Evolutionary conservation across 2,797 vertebrate genomes (phyloP).

Genomic region (Scomberomorus guttatus): DNA sequence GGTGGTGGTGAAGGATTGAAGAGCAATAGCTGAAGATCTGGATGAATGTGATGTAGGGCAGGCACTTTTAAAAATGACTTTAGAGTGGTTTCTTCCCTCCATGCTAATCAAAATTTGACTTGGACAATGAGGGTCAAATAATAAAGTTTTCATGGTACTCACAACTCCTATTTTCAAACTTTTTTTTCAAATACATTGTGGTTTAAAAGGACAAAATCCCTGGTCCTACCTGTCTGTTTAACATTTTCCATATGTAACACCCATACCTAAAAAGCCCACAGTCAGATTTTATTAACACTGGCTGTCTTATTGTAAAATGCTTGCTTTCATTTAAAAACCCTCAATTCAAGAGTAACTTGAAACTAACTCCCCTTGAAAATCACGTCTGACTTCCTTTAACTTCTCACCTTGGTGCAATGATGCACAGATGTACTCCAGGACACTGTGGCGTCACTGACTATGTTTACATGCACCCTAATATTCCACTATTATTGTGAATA

Average conservation of each 20-base stretch:
- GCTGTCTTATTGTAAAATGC: too few relatives aligned
- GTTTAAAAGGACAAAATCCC: not conserved
- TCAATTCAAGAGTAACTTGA: too few relatives aligned
- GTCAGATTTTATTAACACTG: not conserved
- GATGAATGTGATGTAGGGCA: not conserved
- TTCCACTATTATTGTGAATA: too few relatives aligned
- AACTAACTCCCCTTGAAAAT: too few relatives aligned
- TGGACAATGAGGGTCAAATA: not conserved
- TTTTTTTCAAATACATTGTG: not conserved
- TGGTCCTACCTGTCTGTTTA: not conserved
- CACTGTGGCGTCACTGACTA: too few relatives aligned
- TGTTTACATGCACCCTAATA: too few relatives aligned
- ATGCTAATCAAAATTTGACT: slow-evolving; percentile 19
- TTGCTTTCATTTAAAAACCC: too few relatives aligned
- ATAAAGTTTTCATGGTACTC: not conserved
- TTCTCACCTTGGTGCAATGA: too few relatives aligned
- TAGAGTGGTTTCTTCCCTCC: not conserved
- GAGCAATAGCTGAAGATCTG: not conserved
- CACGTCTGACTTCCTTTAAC: too few relatives aligned
- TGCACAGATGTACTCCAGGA: too few relatives aligned
- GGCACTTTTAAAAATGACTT: slow-evolving; percentile 22
- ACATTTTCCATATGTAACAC: not conserved
- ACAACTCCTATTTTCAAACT: not conserved
- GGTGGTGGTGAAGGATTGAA: not conserved
- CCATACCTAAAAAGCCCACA: not conserved